These are phyloP conservation scores for Melanotaenia duboulayi DNA, from an alignment of 2,113 vertebrate genomes.

Conservation along the genomic window DNA sequence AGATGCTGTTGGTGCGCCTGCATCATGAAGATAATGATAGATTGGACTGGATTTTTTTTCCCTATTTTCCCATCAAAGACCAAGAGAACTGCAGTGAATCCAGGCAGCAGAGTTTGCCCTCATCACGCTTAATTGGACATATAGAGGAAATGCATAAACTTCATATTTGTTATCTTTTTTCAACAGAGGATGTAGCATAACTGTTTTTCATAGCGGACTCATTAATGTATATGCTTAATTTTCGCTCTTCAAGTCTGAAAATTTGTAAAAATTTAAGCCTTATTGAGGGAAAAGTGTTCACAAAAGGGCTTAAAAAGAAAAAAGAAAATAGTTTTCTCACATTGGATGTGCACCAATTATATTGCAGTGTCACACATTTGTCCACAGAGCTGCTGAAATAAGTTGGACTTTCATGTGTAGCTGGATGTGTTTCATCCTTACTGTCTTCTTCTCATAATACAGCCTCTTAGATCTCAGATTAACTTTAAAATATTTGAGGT, in stretches of 20 bases:
- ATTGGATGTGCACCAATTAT: too few relatives aligned
- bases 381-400: too few relatives aligned
- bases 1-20: conserved; percentile 44
- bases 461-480: not conserved
- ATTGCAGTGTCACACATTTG: too few relatives aligned
- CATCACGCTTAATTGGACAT: conserved; percentile 6
- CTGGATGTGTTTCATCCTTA: not conserved
- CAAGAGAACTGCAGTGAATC: not conserved
- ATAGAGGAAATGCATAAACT: not conserved
- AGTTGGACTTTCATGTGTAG: not conserved
- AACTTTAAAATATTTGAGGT: not conserved
- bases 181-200: not conserved
- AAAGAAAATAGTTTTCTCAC: not conserved
- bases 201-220: not conserved
- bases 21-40: conserved; percentile 53
- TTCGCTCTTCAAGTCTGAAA: too few relatives aligned
- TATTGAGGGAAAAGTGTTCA: not conserved
- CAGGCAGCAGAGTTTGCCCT: not conserved
- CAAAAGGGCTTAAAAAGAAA: not conserved
- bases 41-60: conserved; percentile 16
- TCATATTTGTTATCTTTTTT: conserved; percentile 2
- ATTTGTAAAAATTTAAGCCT: not conserved
- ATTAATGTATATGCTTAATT: too few relatives aligned
- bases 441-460: not conserved
- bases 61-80: not conserved